Percentiles rank a stretch among this genome's conserved stretches.
These are phyloP conservation scores for Sebastes matsubarae DNA, from an alignment of 2,797 vertebrate species.

Conservation along the genomic window DNA sequence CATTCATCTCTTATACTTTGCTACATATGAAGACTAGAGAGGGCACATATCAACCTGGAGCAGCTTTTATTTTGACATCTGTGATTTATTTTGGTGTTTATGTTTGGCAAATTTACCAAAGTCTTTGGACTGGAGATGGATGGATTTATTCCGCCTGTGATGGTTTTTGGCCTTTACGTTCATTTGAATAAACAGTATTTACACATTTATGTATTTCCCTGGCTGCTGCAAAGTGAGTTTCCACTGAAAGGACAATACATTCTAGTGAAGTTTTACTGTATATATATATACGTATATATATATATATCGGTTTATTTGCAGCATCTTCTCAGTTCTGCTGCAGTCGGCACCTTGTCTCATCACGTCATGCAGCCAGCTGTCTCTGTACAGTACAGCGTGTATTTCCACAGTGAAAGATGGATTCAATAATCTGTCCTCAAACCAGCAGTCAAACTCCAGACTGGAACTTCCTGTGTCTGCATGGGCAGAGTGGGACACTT, in stretches of 20 bases:
- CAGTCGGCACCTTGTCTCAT: constrained; percentile 8
- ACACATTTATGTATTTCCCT: background rate
- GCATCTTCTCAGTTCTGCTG: background rate
- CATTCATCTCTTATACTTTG: background rate
- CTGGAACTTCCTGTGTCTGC: constrained; percentile 66
- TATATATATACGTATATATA: no score
- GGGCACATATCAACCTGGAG: background rate
- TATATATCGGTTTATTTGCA: background rate
- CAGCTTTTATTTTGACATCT: no score
- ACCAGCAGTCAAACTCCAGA: constrained; percentile 53
- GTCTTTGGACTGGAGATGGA: background rate
- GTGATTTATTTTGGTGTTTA: no score
- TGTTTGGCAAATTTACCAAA: no score
- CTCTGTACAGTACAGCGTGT: constrained; percentile 2
- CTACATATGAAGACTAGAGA: background rate
- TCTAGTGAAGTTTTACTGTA: background rate
- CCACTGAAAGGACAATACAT: background rate
- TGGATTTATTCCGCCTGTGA: background rate
- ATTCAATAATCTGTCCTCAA: constrained; percentile 60
- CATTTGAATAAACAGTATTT: background rate
- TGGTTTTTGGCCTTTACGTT: background rate
- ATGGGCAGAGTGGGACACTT: constrained; percentile 40
- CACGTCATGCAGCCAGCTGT: constrained; percentile 23
- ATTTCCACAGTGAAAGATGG: constrained; percentile 55
- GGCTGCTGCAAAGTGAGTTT: background rate